These are phyloP conservation scores for Orius laevigatus DNA, from an alignment of 1,140 invertebrate genomes.

Conservation along the genomic window DNA sequence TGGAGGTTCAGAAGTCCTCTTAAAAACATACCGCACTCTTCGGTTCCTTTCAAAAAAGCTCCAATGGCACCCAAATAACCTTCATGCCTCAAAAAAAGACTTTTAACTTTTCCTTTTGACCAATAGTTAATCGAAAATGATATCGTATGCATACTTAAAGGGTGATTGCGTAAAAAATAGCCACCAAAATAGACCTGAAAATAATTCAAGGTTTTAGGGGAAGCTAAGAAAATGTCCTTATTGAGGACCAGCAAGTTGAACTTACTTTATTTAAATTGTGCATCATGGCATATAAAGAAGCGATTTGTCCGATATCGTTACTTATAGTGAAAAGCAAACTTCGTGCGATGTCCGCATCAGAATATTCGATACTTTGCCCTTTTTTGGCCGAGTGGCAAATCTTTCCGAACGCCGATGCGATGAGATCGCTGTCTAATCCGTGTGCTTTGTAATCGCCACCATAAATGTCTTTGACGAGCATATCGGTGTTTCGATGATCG, in stretches of 20 bases:
- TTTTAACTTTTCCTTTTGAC: constrained; percentile 53
- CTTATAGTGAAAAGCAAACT: constrained; percentile 56
- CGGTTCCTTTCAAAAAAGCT: constrained; percentile 53
- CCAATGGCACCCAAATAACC: constrained; percentile 64
- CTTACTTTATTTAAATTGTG: constrained; percentile 38
- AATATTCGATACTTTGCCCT: constrained; percentile 19
- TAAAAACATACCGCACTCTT: constrained; percentile 33
- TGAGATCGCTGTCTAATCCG: constrained; percentile 48
- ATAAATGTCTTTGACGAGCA: constrained; percentile 62
- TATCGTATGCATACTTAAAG: constrained; percentile 58
- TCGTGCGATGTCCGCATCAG: constrained; percentile 49
- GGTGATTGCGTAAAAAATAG: constrained; percentile 59
- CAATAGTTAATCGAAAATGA: constrained; percentile 60
- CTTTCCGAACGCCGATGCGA: constrained; percentile 63
- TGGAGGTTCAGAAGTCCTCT: neutral
- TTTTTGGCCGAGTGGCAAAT: constrained; percentile 21
- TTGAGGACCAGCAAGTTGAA: neutral
- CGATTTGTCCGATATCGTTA: constrained; percentile 64
- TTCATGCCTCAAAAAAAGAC: constrained; percentile 58
- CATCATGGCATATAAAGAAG: constrained; percentile 50
- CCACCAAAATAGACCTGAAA: constrained; percentile 55
- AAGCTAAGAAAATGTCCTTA: no score
- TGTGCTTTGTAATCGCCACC: constrained; percentile 42
- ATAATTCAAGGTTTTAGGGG: no score
- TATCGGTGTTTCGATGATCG: constrained; percentile 55